Percentiles rank a stretch among this genome's conserved stretches.
Evolutionary conservation across 2,797 vertebrate species (phyloP).

Genomic region (Danio jaintianensis): DNA sequence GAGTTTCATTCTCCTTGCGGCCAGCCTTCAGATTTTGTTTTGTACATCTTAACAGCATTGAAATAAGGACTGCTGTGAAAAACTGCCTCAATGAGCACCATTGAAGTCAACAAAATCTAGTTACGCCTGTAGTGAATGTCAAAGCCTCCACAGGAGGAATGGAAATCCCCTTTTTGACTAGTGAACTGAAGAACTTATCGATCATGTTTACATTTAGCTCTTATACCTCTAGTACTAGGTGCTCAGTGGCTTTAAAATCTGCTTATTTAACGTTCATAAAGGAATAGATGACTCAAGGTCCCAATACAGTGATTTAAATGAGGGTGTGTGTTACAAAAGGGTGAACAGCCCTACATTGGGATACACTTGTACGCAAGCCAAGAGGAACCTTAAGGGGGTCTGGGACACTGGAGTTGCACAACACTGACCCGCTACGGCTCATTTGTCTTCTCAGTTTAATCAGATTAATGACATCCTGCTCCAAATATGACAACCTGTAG

Average conservation of each 20-base stretch:
- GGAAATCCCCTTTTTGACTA: slow-evolving; percentile 37
- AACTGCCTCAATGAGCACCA: background rate
- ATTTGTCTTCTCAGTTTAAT: slow-evolving; percentile 30
- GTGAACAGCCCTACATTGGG: background rate
- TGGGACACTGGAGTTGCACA: slow-evolving; percentile 24
- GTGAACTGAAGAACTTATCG: slow-evolving; percentile 10
- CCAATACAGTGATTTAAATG: slow-evolving; percentile 46
- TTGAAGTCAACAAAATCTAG: slow-evolving; percentile 12
- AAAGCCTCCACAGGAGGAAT: slow-evolving; percentile 15
- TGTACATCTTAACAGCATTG: background rate
- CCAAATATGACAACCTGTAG: slow-evolving; percentile 26
- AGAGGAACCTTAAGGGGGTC: slow-evolving; percentile 33
- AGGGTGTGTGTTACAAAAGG: slow-evolving; percentile 58
- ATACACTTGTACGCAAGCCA: slow-evolving; percentile 39
- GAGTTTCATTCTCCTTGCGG: slow-evolving; percentile 4
- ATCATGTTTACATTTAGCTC: slow-evolving; percentile 39
- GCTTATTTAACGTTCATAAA: slow-evolving; percentile 54
- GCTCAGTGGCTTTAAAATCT: slow-evolving; percentile 42
- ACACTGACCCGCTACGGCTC: slow-evolving; percentile 22
- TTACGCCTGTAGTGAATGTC: background rate
- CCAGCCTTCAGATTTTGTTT: slow-evolving; percentile 3
- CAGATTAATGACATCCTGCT: slow-evolving; percentile 41
- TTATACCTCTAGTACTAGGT: background rate
- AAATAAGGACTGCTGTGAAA: slow-evolving; percentile 4
- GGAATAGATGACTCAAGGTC: slow-evolving; percentile 51